phyloP scores from a whole-genome alignment of 2,888 invertebrate species.

The Dysmachus trigonus region DNA sequence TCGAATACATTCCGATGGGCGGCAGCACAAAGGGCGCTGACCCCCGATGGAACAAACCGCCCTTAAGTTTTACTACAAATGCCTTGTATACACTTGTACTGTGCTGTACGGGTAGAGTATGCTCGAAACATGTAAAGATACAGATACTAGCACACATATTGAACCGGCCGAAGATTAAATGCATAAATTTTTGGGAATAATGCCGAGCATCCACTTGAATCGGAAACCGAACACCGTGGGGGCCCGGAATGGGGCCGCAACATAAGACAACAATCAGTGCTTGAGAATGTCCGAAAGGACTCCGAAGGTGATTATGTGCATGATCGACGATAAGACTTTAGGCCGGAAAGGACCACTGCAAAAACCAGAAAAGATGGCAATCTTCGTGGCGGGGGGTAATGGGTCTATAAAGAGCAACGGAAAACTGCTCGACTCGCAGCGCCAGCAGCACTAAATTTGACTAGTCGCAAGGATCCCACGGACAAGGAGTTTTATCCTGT shows the following conservation, averaged over 20 bases:
- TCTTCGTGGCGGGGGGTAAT: background rate
- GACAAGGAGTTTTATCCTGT: slow-evolving; percentile 25
- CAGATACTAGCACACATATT: background rate
- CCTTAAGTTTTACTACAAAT: background rate
- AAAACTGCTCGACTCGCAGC: background rate
- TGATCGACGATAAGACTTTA: slow-evolving; percentile 24
- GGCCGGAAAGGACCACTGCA: background rate
- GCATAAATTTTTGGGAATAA: slow-evolving; percentile 12
- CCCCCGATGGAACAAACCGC: background rate
- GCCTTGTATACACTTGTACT: background rate
- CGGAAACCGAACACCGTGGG: background rate
- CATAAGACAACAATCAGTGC: slow-evolving; percentile 15
- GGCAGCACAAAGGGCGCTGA: background rate
- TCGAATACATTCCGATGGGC: background rate
- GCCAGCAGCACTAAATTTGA: slow-evolving; percentile 22
- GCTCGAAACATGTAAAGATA: background rate
- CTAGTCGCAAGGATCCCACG: background rate
- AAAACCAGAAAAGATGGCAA: background rate
- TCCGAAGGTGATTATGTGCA: slow-evolving; percentile 23
- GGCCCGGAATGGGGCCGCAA: background rate
- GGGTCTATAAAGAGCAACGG: slow-evolving; percentile 10
- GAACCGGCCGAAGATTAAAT: background rate
- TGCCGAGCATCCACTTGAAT: background rate
- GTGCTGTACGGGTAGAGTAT: no score
- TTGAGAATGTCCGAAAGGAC: background rate